Conservation (phyloP, 2,113 vertebrate species). For the Pampusana beccarii region DNA sequence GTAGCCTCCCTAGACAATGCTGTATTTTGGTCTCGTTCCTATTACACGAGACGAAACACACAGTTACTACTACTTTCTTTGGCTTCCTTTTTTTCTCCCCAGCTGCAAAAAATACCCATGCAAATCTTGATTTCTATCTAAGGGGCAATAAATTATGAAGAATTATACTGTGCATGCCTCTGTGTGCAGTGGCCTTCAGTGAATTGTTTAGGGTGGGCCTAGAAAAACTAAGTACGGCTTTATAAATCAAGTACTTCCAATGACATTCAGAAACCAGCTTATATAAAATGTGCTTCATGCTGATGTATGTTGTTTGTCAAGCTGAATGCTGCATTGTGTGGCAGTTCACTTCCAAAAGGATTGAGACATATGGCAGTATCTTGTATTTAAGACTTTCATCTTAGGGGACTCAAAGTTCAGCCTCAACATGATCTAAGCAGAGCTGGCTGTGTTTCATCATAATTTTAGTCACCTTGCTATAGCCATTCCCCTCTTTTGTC, state of each 20-base stretch:
- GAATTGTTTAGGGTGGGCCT: not conserved
- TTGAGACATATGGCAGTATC: not conserved
- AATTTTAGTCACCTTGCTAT: not conserved
- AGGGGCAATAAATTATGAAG: not conserved
- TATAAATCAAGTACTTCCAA: not conserved
- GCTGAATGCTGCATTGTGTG: not conserved
- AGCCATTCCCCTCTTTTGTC: not conserved
- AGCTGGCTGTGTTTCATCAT: not conserved
- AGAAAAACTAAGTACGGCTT: not conserved
- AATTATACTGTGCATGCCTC: not conserved
- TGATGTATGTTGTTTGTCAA: not conserved
- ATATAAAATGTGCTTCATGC: not conserved
- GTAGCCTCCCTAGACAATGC: not conserved
- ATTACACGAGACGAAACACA: not conserved
- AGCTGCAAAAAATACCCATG: not conserved
- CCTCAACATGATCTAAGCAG: not conserved
- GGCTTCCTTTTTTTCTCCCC: not conserved
- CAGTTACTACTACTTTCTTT: not conserved
- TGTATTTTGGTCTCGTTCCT: not conserved
- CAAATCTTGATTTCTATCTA: not conserved
- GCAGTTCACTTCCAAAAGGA: not conserved
- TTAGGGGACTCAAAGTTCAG: not conserved
- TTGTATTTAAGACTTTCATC: not conserved
- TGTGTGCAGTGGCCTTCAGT: not conserved
- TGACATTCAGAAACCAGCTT: not conserved